These are phyloP conservation scores for Sinosuthora webbiana DNA, from an alignment of 2,113 vertebrate genomes.

Conservation along the genomic window DNA sequence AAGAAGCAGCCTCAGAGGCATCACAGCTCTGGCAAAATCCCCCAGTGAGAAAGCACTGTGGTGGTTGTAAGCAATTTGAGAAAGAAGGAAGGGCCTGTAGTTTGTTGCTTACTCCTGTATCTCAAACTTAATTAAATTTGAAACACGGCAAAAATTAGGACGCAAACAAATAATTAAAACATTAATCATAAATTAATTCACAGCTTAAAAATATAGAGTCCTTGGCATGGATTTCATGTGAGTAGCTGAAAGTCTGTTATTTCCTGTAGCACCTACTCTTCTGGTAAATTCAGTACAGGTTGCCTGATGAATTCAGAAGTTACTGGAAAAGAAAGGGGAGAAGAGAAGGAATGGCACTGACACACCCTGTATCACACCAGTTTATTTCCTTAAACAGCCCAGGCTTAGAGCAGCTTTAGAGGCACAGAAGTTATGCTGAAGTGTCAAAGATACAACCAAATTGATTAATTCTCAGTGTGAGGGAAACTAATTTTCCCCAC, in stretches of 20 bases:
- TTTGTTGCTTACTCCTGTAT: not conserved
- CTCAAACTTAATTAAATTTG: not conserved
- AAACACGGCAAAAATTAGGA: not conserved
- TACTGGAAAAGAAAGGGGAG: not conserved
- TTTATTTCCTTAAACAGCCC: not conserved
- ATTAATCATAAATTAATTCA: not conserved
- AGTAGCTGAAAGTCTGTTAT: not conserved
- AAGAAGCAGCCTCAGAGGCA: not conserved
- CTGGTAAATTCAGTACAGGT: not conserved
- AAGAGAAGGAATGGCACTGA: not conserved
- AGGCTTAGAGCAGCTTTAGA: not conserved
- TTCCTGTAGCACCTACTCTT: not conserved
- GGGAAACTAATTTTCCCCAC: not conserved
- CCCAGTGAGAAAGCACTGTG: accelerated
- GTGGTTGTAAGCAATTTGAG: not conserved
- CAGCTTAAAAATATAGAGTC: not conserved
- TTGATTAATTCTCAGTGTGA: not conserved
- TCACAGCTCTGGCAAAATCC: not conserved
- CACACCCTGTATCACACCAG: not conserved
- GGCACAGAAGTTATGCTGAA: not conserved
- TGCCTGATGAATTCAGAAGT: not conserved
- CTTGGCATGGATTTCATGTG: not conserved
- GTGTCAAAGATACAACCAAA: not conserved
- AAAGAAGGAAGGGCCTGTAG: not conserved
- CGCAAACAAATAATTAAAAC: conserved; percentile 3